Percentiles rank a stretch among this genome's conserved stretches.
Conservation (phyloP, 2,113 vertebrate genomes). For the Anolis sagrei region DNA sequence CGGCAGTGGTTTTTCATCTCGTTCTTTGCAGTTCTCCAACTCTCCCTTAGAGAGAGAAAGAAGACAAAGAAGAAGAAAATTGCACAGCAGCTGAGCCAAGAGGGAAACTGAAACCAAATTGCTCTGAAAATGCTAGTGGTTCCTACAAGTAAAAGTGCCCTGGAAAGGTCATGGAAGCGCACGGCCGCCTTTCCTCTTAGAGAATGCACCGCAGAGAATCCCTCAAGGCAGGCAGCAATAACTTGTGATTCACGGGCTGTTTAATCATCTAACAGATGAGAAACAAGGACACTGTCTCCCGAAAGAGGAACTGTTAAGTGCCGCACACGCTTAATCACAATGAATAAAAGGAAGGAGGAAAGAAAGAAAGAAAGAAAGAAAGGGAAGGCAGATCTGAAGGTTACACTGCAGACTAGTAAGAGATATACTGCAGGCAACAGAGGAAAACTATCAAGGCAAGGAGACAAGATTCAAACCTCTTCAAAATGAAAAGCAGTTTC, state of each 20-base stretch:
- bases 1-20: neutral
- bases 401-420: conserved; percentile 32
- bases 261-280: conserved; percentile 47
- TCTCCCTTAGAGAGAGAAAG: conserved; percentile 1
- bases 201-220: conserved; percentile 5
- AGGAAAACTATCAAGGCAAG: conserved; percentile 16
- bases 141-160: neutral
- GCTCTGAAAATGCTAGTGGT: conserved; percentile 28
- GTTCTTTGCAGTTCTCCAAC: neutral
- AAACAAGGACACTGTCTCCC: conserved; percentile 36
- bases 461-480: neutral
- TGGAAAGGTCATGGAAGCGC: neutral
- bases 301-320: conserved; percentile 23
- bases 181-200: neutral
- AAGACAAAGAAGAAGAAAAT: conserved; percentile 18
- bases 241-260: conserved; percentile 25
- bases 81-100: conserved; percentile 25
- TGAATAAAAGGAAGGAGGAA: neutral
- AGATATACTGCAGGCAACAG: conserved; percentile 5
- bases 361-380: neutral
- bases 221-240: conserved; percentile 23
- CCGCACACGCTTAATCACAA: conserved; percentile 22
- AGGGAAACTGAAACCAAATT: conserved; percentile 47
- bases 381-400: conserved; percentile 32
- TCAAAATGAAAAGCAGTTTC: neutral